Conservation (phyloP, 2,888 invertebrate genomes). For the Hybos culiciformis region DNA sequence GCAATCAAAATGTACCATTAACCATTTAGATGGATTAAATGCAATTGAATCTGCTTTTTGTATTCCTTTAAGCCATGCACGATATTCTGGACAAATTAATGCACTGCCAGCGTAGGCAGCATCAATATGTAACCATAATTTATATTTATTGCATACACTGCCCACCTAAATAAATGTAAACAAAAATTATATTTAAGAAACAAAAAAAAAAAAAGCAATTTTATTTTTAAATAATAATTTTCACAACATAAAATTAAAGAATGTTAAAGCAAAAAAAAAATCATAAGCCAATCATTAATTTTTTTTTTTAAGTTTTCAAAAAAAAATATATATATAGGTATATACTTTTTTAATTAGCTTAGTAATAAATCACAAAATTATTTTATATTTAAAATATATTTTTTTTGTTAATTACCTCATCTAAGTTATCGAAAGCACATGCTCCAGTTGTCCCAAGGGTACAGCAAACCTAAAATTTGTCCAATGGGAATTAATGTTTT, state of each 20-base stretch:
- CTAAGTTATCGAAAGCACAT: slow-evolving; percentile 88
- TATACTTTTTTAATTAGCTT: too few relatives aligned
- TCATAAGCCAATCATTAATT: neutral
- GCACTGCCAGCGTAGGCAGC: slow-evolving; percentile 97
- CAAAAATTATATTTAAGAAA: neutral
- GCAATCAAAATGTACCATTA: slow-evolving; percentile 98
- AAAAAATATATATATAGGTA: neutral
- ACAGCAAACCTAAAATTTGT: slow-evolving; percentile 73
- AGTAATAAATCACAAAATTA: too few relatives aligned
- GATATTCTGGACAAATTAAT: slow-evolving; percentile 90
- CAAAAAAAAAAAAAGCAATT: neutral
- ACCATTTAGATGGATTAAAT: slow-evolving; percentile 97
- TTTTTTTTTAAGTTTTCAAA: neutral
- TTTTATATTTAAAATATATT: slow-evolving; percentile 14
- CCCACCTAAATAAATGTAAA: slow-evolving; percentile 41
- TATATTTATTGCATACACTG: slow-evolving; percentile 56
- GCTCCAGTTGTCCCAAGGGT: slow-evolving; percentile 95
- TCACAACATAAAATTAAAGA: slow-evolving; percentile 2
- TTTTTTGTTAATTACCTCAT: slow-evolving; percentile 35
- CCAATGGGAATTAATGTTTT: too few relatives aligned
- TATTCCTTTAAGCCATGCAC: slow-evolving; percentile 81
- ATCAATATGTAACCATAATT: slow-evolving; percentile 92
- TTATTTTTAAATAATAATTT: neutral
- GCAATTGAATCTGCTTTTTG: slow-evolving; percentile 88
- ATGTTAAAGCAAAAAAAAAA: neutral